Evolutionary conservation across 2,113 vertebrate species (phyloP), one percentile per base, ranked within the genome.

Genomic region (Microcebus murinus): DNA sequence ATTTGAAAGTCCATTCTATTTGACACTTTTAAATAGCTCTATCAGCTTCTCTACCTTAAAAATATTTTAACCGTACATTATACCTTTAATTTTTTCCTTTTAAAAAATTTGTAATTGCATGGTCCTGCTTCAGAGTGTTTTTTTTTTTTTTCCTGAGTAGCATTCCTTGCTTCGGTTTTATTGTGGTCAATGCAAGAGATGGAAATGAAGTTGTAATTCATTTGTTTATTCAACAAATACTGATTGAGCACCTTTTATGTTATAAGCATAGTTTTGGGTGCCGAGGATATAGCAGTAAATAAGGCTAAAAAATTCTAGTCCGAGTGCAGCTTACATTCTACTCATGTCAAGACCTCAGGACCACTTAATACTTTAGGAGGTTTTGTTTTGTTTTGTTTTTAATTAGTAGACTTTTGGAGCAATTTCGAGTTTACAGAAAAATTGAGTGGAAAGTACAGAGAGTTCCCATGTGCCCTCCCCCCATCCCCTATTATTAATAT

Each of bases 391-490:
- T 42, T 90, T 89, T 89, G 39, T 94, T 87, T 93, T 81, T 81
- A 91, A 77, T 91, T 67, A 83, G 39, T 96, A 61, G 25, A 68
- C 39, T 95, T 87, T 45, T 13, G 67, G 73, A 93, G 39, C 61
- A 88, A 29, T 73, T 96, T 34, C 3, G 71, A 48, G 42, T 92
- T 90, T 96, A 80, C 31, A 95, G 70, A 67, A 83, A 90, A 79
- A 68, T 18, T 36, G 55, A 96, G 52, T 25, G 2, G 71, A 70
- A 93, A 91, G 85, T 71, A 55, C 21, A 67, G 86, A 76, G 63
- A 59, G 73, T 67, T 92, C 42, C 84, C n/a, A 6, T 68, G 42
- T 52, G 8, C 59, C 23, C 36, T 42, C 15, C 4, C 4, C 17
- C 29, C 74, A 20, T 74, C 27, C 29, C 27, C 31, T 84, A 0